These are phyloP conservation scores for Plagiodera versicolora DNA, from an alignment of 2,888 invertebrate species.

Conservation along the genomic window DNA sequence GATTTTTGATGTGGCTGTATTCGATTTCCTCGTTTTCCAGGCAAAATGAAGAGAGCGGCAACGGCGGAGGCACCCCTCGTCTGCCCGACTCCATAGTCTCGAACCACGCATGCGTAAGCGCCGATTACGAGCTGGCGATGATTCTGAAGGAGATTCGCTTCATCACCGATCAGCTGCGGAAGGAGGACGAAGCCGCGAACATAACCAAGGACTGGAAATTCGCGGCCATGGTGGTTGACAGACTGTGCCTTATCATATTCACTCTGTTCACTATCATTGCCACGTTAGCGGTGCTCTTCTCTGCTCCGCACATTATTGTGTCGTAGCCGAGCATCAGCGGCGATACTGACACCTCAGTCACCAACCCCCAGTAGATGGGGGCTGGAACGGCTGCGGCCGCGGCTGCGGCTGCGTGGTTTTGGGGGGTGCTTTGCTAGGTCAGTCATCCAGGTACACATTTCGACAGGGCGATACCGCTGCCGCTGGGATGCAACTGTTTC, in stretches of 20 bases:
- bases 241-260: slow-evolving; percentile 99
- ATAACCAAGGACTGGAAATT: slow-evolving; percentile 99
- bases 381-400: background rate
- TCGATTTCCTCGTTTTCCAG: slow-evolving; percentile 33
- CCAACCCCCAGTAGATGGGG: background rate
- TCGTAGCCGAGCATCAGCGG: slow-evolving; percentile 62
- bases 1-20: too few relatives aligned
- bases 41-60: slow-evolving; percentile 55
- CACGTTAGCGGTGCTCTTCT: slow-evolving; percentile 94
- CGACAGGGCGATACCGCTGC: too few relatives aligned
- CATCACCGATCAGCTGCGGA: slow-evolving; percentile 92
- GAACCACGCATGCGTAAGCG: slow-evolving; percentile 85
- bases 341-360: background rate
- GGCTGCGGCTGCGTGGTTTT: background rate
- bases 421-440: too few relatives aligned
- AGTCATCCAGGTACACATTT: too few relatives aligned
- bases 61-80: slow-evolving; percentile 62
- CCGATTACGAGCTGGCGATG: slow-evolving; percentile 90
- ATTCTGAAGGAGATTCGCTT: slow-evolving; percentile 93
- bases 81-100: slow-evolving; percentile 73
- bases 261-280: slow-evolving; percentile 97
- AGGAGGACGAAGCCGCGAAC: slow-evolving; percentile 92
- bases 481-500: too few relatives aligned
- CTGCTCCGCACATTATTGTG: slow-evolving; percentile 95
- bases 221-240: slow-evolving; percentile 99